These are phyloP conservation scores for Dilophus febrilis DNA, from an alignment of 2,888 invertebrate genomes.

Conservation along the genomic window DNA sequence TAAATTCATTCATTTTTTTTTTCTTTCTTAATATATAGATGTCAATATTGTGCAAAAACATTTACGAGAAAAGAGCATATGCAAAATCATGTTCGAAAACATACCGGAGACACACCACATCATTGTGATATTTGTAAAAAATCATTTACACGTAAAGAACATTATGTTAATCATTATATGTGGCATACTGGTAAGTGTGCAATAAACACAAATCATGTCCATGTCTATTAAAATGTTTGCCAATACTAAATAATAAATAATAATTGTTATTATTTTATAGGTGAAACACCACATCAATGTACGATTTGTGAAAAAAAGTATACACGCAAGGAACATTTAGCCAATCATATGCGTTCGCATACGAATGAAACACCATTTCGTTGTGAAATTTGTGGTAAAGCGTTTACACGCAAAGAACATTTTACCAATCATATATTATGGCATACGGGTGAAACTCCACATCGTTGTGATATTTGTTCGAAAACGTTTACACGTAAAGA, in stretches of 20 bases:
- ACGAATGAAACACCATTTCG: constrained; percentile 76
- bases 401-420: constrained; percentile 77
- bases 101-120: constrained; percentile 71
- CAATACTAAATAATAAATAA: background rate
- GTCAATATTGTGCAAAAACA: constrained; percentile 59
- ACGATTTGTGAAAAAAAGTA: constrained; percentile 77
- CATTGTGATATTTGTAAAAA: constrained; percentile 75
- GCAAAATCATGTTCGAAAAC: constrained; percentile 68
- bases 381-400: constrained; percentile 76
- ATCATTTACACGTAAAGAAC: constrained; percentile 73
- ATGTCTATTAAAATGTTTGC: background rate
- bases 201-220: constrained; percentile 1
- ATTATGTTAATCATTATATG: constrained; percentile 69
- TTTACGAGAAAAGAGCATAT: constrained; percentile 76
- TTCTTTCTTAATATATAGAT: constrained; percentile 17
- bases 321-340: constrained; percentile 74
- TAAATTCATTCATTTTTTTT: constrained; percentile 4
- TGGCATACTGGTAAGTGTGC: constrained; percentile 37
- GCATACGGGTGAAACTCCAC: constrained; percentile 75
- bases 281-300: constrained; percentile 77
- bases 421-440: constrained; percentile 81
- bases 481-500: constrained; percentile 76
- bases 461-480: constrained; percentile 70
- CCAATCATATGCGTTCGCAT: constrained; percentile 76
- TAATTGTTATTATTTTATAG: constrained; percentile 32